Conservation (phyloP, 2,797 vertebrate genomes). For the Pitangus sulphuratus region DNA sequence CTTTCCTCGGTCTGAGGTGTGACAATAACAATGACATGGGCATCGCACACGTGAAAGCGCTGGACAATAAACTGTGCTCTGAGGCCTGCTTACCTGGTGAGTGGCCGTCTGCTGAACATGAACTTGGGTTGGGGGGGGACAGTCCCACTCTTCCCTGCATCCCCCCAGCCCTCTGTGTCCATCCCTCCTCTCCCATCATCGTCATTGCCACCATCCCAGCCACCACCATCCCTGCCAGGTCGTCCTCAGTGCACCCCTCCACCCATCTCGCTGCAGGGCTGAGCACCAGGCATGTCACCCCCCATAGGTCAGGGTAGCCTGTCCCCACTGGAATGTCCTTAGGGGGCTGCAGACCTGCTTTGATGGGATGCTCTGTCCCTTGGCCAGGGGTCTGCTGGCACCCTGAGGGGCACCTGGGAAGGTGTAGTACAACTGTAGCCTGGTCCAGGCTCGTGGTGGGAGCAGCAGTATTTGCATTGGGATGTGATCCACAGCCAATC, state of each 20-base stretch:
- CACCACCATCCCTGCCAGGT: not conserved
- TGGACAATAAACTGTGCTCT: slow-evolving; percentile 99
- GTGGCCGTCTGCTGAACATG: slow-evolving; percentile 93
- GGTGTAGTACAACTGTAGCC: not conserved
- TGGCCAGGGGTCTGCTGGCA: not conserved
- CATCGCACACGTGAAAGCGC: slow-evolving; percentile 92
- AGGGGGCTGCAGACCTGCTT: not conserved
- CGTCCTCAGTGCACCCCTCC: not conserved
- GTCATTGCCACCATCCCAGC: not conserved
- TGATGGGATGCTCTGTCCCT: not conserved
- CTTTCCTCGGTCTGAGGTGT: slow-evolving; percentile 92
- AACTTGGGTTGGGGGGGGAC: slow-evolving; percentile 75
- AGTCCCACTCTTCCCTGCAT: slow-evolving; percentile 8
- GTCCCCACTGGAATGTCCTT: not conserved
- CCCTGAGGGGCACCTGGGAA: not conserved
- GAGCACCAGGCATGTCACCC: not conserved
- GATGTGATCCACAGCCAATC: not conserved
- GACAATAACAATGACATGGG: slow-evolving; percentile 99
- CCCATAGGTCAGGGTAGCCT: not conserved
- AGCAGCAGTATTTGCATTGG: not conserved
- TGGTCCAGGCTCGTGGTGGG: not conserved
- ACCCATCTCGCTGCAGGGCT: fast-evolving
- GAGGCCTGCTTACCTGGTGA: slow-evolving; percentile 98
- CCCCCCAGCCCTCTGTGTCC: not conserved
- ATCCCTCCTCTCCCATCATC: not conserved